phyloP scores from a whole-genome alignment of 2,113 vertebrate species.

The Labeo catla region DNA sequence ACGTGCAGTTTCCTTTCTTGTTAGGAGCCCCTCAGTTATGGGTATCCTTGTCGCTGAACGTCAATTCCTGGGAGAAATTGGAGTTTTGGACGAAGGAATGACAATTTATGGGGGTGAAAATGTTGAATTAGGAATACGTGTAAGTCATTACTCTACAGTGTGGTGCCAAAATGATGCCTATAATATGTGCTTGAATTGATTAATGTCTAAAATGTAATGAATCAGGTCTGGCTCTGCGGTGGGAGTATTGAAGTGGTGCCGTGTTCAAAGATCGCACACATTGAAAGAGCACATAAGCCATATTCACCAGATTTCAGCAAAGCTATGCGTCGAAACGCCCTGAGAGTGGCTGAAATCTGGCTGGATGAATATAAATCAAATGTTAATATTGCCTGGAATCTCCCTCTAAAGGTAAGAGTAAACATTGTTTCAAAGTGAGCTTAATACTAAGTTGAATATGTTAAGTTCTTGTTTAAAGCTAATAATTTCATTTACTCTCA shows the following conservation, averaged over 20 bases:
- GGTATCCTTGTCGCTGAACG: too few relatives aligned
- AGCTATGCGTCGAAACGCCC: constrained; percentile 58
- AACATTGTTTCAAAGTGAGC: background rate
- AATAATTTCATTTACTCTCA: too few relatives aligned
- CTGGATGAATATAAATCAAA: constrained; percentile 82
- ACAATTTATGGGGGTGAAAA: too few relatives aligned
- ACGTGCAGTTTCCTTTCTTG: too few relatives aligned
- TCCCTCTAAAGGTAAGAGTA: constrained; percentile 71
- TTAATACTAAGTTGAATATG: too few relatives aligned
- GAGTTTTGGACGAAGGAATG: too few relatives aligned
- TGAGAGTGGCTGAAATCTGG: constrained; percentile 73
- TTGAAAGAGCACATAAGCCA: constrained; percentile 78
- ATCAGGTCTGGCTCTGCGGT: constrained; percentile 82
- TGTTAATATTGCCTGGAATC: constrained; percentile 78
- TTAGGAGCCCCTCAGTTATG: too few relatives aligned
- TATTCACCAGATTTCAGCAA: constrained; percentile 68
- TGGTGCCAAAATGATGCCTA: background rate
- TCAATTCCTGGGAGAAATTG: too few relatives aligned
- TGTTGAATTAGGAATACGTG: too few relatives aligned
- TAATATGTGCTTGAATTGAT: background rate
- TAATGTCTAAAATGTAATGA: background rate
- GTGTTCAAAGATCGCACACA: constrained; percentile 78
- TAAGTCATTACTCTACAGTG: background rate
- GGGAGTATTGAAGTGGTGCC: constrained; percentile 82
- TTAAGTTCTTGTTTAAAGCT: too few relatives aligned